phyloP scores from a whole-genome alignment of 2,888 invertebrate species.

The Lepidocyrtoides sp. region DNA sequence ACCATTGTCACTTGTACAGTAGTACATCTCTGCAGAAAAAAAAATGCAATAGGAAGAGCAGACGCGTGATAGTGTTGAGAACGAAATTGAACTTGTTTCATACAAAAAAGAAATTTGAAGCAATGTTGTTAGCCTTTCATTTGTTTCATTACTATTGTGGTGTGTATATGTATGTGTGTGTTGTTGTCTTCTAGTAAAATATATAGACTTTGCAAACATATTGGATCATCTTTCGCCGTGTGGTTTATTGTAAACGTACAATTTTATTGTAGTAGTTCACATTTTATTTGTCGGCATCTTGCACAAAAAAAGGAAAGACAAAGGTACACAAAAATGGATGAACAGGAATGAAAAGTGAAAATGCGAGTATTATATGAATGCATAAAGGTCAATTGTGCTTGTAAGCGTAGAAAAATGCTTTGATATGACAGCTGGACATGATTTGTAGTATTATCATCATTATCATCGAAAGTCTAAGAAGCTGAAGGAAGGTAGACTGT shows the following conservation, averaged over 20 bases:
- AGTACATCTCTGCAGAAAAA: constrained; percentile 37
- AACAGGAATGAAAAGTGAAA: constrained; percentile 73
- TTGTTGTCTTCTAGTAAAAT: constrained; percentile 39
- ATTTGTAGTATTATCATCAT: constrained; percentile 56
- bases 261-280: not conserved
- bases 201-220: not conserved
- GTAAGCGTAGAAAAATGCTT: constrained; percentile 34
- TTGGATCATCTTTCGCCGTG: constrained; percentile 37
- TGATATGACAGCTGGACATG: constrained; percentile 75
- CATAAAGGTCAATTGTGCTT: constrained; percentile 76
- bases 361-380: constrained; percentile 60
- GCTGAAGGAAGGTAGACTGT: no score
- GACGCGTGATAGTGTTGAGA: constrained; percentile 50
- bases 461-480: no score
- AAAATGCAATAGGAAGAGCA: not conserved
- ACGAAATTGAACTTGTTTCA: constrained; percentile 66
- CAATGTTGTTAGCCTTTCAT: constrained; percentile 70
- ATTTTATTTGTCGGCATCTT: constrained; percentile 31
- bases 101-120: constrained; percentile 62
- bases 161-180: no score
- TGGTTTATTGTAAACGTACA: constrained; percentile 3
- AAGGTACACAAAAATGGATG: no score
- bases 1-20: constrained; percentile 47
- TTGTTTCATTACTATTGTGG: constrained; percentile 18
- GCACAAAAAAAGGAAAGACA: constrained; percentile 50